Base-by-base conservation (phyloP, 1,140 invertebrate species). In the Drosophila tani region DNA sequence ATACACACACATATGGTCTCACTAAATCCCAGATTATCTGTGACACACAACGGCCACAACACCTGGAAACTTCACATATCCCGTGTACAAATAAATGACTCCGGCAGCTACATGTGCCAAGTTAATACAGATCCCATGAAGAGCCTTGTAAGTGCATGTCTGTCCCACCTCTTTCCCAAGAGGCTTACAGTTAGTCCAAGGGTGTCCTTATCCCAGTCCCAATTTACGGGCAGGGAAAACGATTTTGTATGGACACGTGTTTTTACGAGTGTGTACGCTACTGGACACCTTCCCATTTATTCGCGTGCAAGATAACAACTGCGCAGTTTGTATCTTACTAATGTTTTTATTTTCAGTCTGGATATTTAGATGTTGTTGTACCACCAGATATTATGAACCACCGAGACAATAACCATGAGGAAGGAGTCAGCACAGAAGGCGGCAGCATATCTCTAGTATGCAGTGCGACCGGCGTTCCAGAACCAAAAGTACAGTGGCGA, bases 101-200 rank as follows among this genome's bases (percentile, higher is more conserved):
- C 96, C 2, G 97, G 97, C 59, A 96, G 96, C 24, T 98, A 97
- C 93, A 97, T 97, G 96, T 98, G 97, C 93, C 97, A 98, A 93
- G 96, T 98, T 78, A 98, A 98, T 92, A 98, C 97, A 5, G 97
- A 97, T 86, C 97, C 97, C 6, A 98, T 98, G 97, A 95, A 96
- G 84, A 96, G 96, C 93, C 97, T 97, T 95, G 97, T 98, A 93
- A 94, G 94, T 93, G 35, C 46, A 75, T 60, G 24, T 65, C 4
- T 32, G 12, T 35, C 6, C 24, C 40, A 49, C 32, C 43, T 29
- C 24, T 15, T 29, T 75, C 17, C 47, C 32, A 46, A 43, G 40
- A 66, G 66, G 59, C 58, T 71, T 66, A 66, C 15, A 55, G 27
- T 27, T 19, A 40, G 49, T 63, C 32, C 24, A 19, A 63, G 27